Evolutionary conservation across 2,797 vertebrate species (phyloP), one percentile per base, ranked within the genome.

Genomic region (Sebastes diaconus): DNA sequence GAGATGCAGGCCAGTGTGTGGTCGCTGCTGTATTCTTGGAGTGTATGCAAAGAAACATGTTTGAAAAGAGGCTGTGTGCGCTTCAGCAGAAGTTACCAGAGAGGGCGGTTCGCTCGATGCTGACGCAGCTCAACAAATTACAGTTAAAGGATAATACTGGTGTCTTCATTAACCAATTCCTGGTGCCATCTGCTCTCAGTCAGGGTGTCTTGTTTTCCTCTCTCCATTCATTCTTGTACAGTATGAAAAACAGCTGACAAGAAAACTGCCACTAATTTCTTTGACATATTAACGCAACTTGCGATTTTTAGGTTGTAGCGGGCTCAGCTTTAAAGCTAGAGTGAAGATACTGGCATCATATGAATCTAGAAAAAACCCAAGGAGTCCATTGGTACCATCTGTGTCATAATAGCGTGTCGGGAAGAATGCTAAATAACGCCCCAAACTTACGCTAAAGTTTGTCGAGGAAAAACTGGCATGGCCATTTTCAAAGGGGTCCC

Each of bases 1-100:
- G 75, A 80, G 83, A 77, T 52, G 52, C 63, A 82, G 34, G 68
- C 6, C 66, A 20, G 81, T 79, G 81, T 79, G 87, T 83, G 91
- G 88, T 91, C 72, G 9, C 7, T 8, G 71, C 72, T 68, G 64
- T 81, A 18, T 70, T 84, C 80, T 60, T 70, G 73, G 77, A 80
- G 55, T 5, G 54, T 25, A 25, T 13, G 65, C 69, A 77, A 52
- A 87, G 83, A 78, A 65, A 52, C 29, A 4, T 6, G 7, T 71
- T 70, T 78, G 16, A 50, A 79, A 80, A 54, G 61, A 57, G 52
- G 29, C 78, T 73, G 50, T 55, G 75, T 76, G 71, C 14, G 34
- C 70, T 66, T 69, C 77, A 16, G 39, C 0, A 42, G 39, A 46
- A 22, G 63, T 81, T 52, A 68, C 73, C 50, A 27, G 60, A 84